Base-by-base conservation (phyloP, 1,140 invertebrate species). In the Drosophila dunni region DNA sequence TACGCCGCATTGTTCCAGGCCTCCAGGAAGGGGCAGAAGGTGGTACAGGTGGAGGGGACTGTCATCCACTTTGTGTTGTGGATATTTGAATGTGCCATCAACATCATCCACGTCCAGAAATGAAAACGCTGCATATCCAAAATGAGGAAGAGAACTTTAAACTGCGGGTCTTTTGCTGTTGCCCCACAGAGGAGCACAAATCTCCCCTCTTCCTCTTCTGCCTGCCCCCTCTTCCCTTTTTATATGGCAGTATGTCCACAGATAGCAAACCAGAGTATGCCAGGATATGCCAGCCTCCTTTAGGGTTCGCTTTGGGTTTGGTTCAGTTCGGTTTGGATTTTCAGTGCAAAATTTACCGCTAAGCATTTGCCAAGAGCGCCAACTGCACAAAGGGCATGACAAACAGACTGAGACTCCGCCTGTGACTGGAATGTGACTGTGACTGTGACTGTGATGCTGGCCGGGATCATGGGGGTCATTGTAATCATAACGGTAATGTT, bases 391-490 rank as follows among this genome's bases (percentile, higher is more conserved):
- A 54, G 54, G 65, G 63, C 60, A 63, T 20, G 67, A 60, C 46
- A 60, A 51, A 48, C 64, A 53, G 56, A 61, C 61, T 46, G 56
- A 61, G 60, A 33, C 11, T 40, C 15, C 5, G 58, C 60, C 45
- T 24, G 20, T 10, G 58, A 44, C 56, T 68, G 46, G 77, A 70
- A n/a, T 48, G 45, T 38, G 34, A 54, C 62, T 67, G 60, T 79
- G 67, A 51, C 61, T 45, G 46, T 46, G 73, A 66, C 36, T 50
- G 33, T 50, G 36, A 61, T 79, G 76, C 68, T 86, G 75, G 71
- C 64, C 63, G 56, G 67, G 76, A 75, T 83, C 81, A 80, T 86
- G 72, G 75, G 79, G 82, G 82, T 86, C 82, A 75, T 77, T 82
- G 79, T 86, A 86, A 82, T 86, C 83, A 69, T 82, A 88, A 79